Evolutionary conservation across 92 coral and sea anemone genomes (phyloP), one percentile per base, ranked within the genome.

Genomic region (Phymanthus crucifer): DNA sequence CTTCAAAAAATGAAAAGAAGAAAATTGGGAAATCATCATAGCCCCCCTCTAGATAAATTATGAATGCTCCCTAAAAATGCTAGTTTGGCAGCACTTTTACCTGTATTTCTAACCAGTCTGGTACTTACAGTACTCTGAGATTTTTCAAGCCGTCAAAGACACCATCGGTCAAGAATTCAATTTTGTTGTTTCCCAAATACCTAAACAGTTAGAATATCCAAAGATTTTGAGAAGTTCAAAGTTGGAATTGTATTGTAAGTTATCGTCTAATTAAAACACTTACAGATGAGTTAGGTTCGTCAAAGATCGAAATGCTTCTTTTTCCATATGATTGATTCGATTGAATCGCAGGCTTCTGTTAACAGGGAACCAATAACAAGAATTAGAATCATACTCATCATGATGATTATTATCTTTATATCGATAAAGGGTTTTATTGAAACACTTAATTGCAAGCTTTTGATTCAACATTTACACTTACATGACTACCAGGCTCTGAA

Each of bases 71-170:
- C n/a, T n/a, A n/a, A n/a, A n/a, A n/a, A n/a, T n/a, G n/a, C n/a
- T n/a, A n/a, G n/a, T n/a, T n/a, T n/a, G n/a, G n/a, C n/a, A n/a
- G n/a, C n/a, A n/a, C n/a, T n/a, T n/a, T n/a, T n/a, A n/a, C n/a
- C 50, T 17, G 50, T 54, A 24, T 16, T 17, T 54, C 23, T 54
- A 12, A 24, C 4, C n/a, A 12, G 1, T 24, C 21, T 61, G 17
- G 34, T 61, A 61, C 68, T 61, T 61, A 61, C 68, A 61, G 68
- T 11, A 61, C 68, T 61, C 18, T 24, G 33, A 61, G 68, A 61
- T 17, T 61, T 27, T 13, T 18, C 5, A 61, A 29, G 17, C 34
- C 29, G 68, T 61, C 68, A 10, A 61, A 61, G 10, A 61, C 32
- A 26, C 68, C 68, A 61, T 61, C 68, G 29, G 35, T 17, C 14